Percentiles rank a stretch among this genome's conserved stretches.
phyloP scores from a whole-genome alignment of 2,797 vertebrate species.

The Onychomys torridus region DNA sequence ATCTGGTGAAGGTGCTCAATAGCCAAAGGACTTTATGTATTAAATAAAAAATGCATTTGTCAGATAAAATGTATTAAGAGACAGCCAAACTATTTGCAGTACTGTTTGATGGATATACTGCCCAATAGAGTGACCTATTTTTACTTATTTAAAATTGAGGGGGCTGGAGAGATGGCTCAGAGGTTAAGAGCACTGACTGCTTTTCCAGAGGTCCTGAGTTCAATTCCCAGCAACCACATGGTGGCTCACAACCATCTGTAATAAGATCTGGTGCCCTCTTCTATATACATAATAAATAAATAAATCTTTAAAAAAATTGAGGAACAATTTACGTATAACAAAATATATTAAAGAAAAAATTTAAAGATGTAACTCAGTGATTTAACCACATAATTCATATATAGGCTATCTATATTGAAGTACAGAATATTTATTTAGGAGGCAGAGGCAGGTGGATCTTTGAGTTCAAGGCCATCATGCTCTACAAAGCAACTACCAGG shows the following conservation, averaged over 20 bases:
- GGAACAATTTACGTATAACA: conserved; percentile 12
- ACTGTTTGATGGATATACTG: neutral
- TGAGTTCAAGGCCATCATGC: neutral
- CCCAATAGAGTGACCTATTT: conserved; percentile 28
- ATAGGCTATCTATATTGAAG: neutral
- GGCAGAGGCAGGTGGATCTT: neutral
- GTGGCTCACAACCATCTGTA: no score
- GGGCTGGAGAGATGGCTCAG: no score
- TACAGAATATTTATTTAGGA: neutral
- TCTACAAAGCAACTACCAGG: neutral
- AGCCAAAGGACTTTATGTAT: conserved; percentile 33
- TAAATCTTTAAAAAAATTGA: no score
- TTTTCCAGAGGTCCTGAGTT: no score
- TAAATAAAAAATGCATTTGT: neutral
- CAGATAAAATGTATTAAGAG: neutral
- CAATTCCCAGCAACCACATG: no score
- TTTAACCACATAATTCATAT: neutral
- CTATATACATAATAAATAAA: no score
- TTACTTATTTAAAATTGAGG: conserved; percentile 53
- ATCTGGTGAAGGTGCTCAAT: neutral
- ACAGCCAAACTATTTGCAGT: neutral
- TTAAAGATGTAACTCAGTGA: neutral
- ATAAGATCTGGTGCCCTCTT: no score
- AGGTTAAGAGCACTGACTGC: no score
- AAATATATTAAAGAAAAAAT: conserved; percentile 24